Percentiles rank a stretch among this genome's conserved stretches.
Conservation (phyloP, 2,888 invertebrate genomes). For the Sipha maydis region DNA sequence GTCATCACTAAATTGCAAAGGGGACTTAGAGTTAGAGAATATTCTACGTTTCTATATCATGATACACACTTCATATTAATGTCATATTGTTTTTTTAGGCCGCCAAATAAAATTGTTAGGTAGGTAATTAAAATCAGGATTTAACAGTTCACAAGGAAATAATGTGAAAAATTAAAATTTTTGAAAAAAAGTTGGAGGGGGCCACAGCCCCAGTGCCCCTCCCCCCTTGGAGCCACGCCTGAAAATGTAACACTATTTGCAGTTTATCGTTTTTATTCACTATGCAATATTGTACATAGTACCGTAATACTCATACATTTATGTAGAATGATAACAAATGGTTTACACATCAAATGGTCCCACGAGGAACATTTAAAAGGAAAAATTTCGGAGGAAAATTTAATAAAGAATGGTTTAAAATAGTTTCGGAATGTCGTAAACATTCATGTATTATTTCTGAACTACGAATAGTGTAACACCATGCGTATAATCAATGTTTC, state of each 20-base stretch:
- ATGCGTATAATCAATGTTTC: not conserved
- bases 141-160: too few relatives aligned
- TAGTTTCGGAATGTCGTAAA: not conserved
- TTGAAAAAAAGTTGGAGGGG: too few relatives aligned
- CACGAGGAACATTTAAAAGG: not conserved
- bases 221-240: too few relatives aligned
- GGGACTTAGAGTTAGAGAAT: too few relatives aligned
- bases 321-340: not conserved
- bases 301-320: not conserved
- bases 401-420: conserved; percentile 37
- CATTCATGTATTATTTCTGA: conserved; percentile 7
- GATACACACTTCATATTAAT: too few relatives aligned
- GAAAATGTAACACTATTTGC: not conserved
- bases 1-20: too few relatives aligned
- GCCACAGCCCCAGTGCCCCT: too few relatives aligned
- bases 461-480: not conserved
- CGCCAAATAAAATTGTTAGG: too few relatives aligned
- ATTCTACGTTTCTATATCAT: too few relatives aligned
- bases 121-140: too few relatives aligned
- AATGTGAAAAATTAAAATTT: too few relatives aligned
- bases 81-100: too few relatives aligned
- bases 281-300: not conserved
- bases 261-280: not conserved
- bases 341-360: not conserved
- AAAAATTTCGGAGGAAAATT: not conserved